These are phyloP conservation scores for Marisa cornuarietis DNA, from an alignment of 1,140 invertebrate species.

Conservation along the genomic window DNA sequence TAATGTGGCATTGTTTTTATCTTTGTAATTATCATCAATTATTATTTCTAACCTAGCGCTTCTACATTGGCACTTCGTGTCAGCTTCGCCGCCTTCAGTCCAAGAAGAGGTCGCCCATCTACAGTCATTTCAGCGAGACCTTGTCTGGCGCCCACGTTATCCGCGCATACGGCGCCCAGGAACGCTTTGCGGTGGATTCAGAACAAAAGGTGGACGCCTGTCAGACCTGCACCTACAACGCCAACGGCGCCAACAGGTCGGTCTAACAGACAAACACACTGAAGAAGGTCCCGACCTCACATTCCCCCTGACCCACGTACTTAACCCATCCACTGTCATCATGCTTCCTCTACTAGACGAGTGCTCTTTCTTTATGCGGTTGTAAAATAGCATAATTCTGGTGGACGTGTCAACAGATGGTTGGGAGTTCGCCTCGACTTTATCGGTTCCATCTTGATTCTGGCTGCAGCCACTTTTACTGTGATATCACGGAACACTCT, in stretches of 20 bases:
- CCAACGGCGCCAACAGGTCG: constrained; percentile 46
- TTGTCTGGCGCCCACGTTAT: constrained; percentile 68
- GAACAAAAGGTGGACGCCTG: constrained; percentile 56
- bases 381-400: no score
- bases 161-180: constrained; percentile 66
- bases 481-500: constrained; percentile 56
- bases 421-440: constrained; percentile 89
- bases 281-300: no score
- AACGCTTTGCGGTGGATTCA: constrained; percentile 67
- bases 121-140: constrained; percentile 68
- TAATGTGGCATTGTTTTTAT: not conserved
- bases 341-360: no score
- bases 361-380: no score
- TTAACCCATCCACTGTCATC: no score
- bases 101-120: constrained; percentile 66
- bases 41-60: constrained; percentile 73
- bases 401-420: constrained; percentile 73
- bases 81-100: constrained; percentile 67
- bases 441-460: constrained; percentile 69
- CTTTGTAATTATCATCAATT: not conserved
- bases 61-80: constrained; percentile 83
- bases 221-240: constrained; percentile 45
- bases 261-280: not conserved
- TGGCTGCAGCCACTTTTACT: constrained; percentile 69
- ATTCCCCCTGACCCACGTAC: no score